Evolutionary conservation across 2,113 vertebrate species (phyloP), one percentile per base, ranked within the genome.

Genomic region (Pandion haliaetus): DNA sequence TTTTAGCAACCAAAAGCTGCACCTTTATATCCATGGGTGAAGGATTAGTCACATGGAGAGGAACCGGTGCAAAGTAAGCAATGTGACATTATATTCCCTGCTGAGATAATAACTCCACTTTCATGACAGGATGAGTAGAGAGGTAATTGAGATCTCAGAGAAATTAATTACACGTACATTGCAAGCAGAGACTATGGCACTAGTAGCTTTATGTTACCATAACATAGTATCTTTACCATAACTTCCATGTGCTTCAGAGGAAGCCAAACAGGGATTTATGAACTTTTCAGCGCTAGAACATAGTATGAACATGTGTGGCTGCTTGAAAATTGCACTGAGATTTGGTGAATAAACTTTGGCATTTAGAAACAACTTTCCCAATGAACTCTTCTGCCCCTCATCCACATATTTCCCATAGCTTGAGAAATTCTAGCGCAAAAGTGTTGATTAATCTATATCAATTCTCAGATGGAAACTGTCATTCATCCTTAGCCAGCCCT

Each of bases 101-200:
- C 93, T 82, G 90, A 95, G 94, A 90, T 95, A 96, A 88, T 72
- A 88, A 70, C 66, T 90, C 82, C 50, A 59, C 78, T 94, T 91
- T 88, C 81, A 55, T 25, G 44, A 81, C 70, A 82, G 77, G 90
- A 94, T 79, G 83, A 95, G 92, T 52, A 66, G 55, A 70, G 65
- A 83, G 70, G 78, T 89, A 96, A 96, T 89, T 93, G 95, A 98
- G 93, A 95, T 84, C 80, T 93, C 90, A 85, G 52, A 79, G 90
- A 91, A 93, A 95, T 95, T 93, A 95, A 91, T 83, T 86, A 49
- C 44, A 36, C 25, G 38, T 79, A 69, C n/a, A 7, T 31, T 77
- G 90, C 82, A 86, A 87, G 94, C 83, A 76, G 59, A 76, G 55
- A 29, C 88, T 88, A 14, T 25, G 66, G 82, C 80, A 62, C 52